Base-by-base conservation (phyloP, 2,888 invertebrate genomes). In the Volucella inanis region DNA sequence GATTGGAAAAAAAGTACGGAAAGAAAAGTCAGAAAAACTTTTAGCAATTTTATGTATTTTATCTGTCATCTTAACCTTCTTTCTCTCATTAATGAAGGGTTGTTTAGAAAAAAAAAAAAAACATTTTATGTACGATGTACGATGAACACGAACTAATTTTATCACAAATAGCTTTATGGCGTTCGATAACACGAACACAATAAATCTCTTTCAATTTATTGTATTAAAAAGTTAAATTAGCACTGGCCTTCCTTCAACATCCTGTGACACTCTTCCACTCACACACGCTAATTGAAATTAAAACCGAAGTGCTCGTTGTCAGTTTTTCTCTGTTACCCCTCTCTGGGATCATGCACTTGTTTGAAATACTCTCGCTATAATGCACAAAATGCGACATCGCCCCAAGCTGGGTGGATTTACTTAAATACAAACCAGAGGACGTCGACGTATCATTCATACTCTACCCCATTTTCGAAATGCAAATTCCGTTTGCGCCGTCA, bases 401-500 rank as follows among this genome's bases (percentile, higher is more conserved):
- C 39, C 43, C 41, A 50, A 59, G 15, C 50, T 45, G 15, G 31
- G 38, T 31, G 15, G 10, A 64, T 31, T 39, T 59, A 59, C 67
- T 71, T 67, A 71, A 62, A 72, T 39, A 67, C n/a, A 57, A 75
- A 71, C 57, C 62, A 75, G 41, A 41, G 39, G 67, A 76, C 71
- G 55, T 71, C 15, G 52, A 57, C 62, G 8, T 31, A 62, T 45
- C 45, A 59, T 61, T 22, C 22, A 4, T 2, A 3, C 22, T 22
- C 22, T 22, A 4, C 22, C 3, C 22, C 0, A 80, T 76, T 81
- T 38, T 68, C 14, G 57, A 22, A 85, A 85, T 85, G 85, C 85
- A 85, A 85, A 85, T 85, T 76, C 68, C 76, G 62, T 72, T 77
- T 77, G 72, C 68, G 71, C 85, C 81, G 72, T 85, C 81, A 85